Percentiles rank a stretch among this genome's conserved stretches.
Conservation (phyloP, 2,113 vertebrate species). For the Nibea coibor region DNA sequence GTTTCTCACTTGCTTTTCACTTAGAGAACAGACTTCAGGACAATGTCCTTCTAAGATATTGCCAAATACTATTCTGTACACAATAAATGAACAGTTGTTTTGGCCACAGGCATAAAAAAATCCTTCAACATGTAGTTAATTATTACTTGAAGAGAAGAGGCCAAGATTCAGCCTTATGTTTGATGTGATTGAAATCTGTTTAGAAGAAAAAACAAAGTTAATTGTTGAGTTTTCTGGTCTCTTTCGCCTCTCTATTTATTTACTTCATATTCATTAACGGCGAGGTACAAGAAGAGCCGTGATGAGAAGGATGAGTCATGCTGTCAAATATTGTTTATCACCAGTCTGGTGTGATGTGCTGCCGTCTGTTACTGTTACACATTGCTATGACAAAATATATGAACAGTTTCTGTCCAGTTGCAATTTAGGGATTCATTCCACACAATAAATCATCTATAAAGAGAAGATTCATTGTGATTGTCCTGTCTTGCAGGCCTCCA, state of each 20-base stretch:
- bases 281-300: constrained; percentile 23
- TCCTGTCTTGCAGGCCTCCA: neutral
- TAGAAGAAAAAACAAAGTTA: neutral
- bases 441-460: constrained; percentile 33
- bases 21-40: neutral
- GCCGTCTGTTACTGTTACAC: constrained; percentile 31
- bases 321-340: constrained; percentile 51
- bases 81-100: neutral
- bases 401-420: constrained; percentile 26
- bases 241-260: neutral
- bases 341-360: constrained; percentile 38
- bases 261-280: neutral
- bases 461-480: constrained; percentile 15
- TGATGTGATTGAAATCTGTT: neutral
- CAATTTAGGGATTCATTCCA: constrained; percentile 28
- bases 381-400: constrained; percentile 19
- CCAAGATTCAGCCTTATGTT: neutral
- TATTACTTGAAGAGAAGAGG: neutral
- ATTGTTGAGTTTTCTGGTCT: neutral
- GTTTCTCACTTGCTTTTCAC: neutral
- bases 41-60: neutral
- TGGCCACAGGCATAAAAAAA: neutral
- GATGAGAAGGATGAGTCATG: constrained; percentile 49
- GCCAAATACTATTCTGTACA: neutral
- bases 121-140: neutral